phyloP scores from a whole-genome alignment of 2,888 invertebrate species.

The Drosophila fungiperda region DNA sequence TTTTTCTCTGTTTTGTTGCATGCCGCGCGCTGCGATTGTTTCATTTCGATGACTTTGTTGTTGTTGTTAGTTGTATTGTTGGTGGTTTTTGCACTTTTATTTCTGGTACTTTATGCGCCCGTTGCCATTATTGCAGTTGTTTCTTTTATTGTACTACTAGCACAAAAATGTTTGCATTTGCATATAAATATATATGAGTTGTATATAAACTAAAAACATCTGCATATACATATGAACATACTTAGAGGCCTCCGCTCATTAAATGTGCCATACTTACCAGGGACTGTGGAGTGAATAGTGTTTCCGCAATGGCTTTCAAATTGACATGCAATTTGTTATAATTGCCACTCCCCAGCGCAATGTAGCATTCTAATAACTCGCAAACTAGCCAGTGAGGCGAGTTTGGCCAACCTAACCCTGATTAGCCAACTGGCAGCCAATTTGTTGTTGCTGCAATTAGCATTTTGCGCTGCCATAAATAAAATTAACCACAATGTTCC shows the following conservation, averaged over 20 bases:
- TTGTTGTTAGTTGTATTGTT: constrained; percentile 42
- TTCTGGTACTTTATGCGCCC: constrained; percentile 73
- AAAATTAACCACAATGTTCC: constrained; percentile 68
- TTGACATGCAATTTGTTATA: constrained; percentile 72
- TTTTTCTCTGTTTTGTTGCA: constrained; percentile 61
- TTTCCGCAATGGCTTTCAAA: constrained; percentile 38
- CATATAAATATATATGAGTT: constrained; percentile 11
- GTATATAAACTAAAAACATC: not conserved
- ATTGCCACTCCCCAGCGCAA: constrained; percentile 40
- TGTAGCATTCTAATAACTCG: constrained; percentile 6
- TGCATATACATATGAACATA: constrained; percentile 15
- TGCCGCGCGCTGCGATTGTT: constrained; percentile 61
- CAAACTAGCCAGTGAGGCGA: not conserved
- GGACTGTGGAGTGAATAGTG: not conserved
- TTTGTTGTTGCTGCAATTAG: constrained; percentile 68
- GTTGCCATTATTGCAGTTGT: constrained; percentile 76
- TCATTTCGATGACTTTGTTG: constrained; percentile 63
- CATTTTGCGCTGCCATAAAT: constrained; percentile 71
- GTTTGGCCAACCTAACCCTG: constrained; percentile 49
- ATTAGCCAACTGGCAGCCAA: constrained; percentile 59
- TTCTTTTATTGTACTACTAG: constrained; percentile 69
- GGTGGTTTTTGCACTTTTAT: constrained; percentile 73
- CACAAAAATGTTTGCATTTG: constrained; percentile 57
- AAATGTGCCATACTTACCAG: constrained; percentile 59
- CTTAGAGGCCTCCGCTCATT: constrained; percentile 40